Percentiles rank a stretch among this genome's conserved stretches.
Conservation (phyloP, 2,797 vertebrate genomes). For the Acanthis flammea region DNA sequence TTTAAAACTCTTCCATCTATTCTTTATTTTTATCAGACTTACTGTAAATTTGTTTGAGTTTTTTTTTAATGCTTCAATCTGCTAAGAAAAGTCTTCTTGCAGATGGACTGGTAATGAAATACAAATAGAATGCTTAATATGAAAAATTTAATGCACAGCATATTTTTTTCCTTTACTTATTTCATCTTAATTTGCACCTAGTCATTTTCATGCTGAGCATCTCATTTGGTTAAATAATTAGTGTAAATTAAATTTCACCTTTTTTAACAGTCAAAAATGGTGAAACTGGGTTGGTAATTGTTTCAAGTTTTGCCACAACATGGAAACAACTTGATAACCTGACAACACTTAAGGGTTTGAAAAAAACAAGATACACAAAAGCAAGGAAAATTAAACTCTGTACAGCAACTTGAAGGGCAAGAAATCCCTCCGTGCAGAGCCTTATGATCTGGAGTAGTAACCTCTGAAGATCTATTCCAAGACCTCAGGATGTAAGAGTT, state of each 20-base stretch:
- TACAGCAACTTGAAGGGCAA: not conserved
- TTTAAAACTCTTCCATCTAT: not conserved
- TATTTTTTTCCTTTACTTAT: slow-evolving; percentile 6
- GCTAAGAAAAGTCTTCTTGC: slow-evolving; percentile 1
- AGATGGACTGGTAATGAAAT: slow-evolving; percentile 51
- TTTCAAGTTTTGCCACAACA: slow-evolving; percentile 5
- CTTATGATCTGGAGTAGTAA: not conserved
- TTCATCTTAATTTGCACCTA: slow-evolving; percentile 52
- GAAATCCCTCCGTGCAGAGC: not conserved
- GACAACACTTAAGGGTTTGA: not conserved
- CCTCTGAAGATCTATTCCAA: not conserved
- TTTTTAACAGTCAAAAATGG: slow-evolving; percentile 15
- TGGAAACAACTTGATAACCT: not conserved
- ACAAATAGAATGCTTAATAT: not conserved
- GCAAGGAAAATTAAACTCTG: not conserved
- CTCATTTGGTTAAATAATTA: slow-evolving; percentile 33
- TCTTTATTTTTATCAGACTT: not conserved
- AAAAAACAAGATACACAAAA: not conserved
- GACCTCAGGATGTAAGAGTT: not conserved
- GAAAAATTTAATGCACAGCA: not conserved
- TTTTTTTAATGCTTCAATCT: not conserved
- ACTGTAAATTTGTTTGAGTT: not conserved
- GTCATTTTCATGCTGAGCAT: slow-evolving; percentile 20
- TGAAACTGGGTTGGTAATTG: not conserved
- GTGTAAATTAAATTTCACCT: slow-evolving; percentile 48